Conservation (phyloP, 2,888 invertebrate genomes). For the Hemicrepidius hirtus region DNA sequence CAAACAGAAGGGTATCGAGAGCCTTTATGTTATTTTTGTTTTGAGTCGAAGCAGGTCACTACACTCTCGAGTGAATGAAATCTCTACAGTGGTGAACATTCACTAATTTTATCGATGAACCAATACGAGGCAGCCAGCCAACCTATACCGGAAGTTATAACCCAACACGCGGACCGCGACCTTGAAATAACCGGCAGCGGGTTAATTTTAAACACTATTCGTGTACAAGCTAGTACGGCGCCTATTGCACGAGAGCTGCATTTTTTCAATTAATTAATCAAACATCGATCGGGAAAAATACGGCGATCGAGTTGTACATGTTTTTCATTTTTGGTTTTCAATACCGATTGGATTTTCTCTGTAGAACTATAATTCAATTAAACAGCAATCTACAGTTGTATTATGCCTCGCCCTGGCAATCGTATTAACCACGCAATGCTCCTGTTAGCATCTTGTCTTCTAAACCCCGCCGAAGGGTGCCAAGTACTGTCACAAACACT, state of each 20-base stretch:
- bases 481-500: constrained; percentile 46
- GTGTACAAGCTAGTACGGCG: background rate
- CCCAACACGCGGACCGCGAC: constrained; percentile 14
- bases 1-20: constrained; percentile 26
- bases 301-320: background rate
- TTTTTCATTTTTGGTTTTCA: constrained; percentile 46
- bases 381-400: constrained; percentile 56
- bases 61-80: constrained; percentile 25
- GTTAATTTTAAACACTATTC: constrained; percentile 28
- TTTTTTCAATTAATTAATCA: background rate
- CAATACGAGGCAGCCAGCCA: background rate
- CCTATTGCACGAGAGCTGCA: constrained; percentile 4
- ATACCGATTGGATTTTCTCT: constrained; percentile 36
- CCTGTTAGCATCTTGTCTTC: constrained; percentile 39
- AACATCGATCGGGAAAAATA: background rate
- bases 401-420: constrained; percentile 49
- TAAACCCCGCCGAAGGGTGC: constrained; percentile 37
- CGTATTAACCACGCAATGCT: constrained; percentile 49
- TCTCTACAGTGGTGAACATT: constrained; percentile 12
- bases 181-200: constrained; percentile 16
- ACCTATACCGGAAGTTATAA: constrained; percentile 23
- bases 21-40: constrained; percentile 10
- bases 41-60: constrained; percentile 27
- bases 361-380: constrained; percentile 55
- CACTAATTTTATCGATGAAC: constrained; percentile 32